Evolutionary conservation across 2,888 invertebrate species (phyloP).

Genomic region (Physocephala rufipes): DNA sequence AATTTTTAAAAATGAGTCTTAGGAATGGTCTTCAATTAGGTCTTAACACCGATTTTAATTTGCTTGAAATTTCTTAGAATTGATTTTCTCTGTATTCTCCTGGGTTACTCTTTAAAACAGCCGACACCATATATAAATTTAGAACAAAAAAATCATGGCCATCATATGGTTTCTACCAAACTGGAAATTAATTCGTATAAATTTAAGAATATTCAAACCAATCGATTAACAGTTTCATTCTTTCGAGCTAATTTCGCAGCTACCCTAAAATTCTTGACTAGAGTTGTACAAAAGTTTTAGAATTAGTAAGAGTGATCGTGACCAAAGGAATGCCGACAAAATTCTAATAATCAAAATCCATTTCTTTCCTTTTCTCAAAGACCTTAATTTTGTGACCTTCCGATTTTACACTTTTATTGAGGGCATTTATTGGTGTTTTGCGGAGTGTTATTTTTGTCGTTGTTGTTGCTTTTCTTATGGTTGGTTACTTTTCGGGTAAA

Average conservation of each 20-base stretch:
- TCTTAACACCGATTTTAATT: too few relatives aligned
- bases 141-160: not conserved
- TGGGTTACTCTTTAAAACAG: conserved; percentile 16
- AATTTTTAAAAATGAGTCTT: too few relatives aligned
- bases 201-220: not conserved
- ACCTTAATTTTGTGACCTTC: conserved; percentile 51
- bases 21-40: too few relatives aligned
- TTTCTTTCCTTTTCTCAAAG: conserved; percentile 26
- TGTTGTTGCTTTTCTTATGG: conserved; percentile 17
- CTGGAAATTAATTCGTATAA: conserved; percentile 30
- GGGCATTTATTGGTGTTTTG: conserved; percentile 36
- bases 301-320: not conserved
- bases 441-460: not conserved
- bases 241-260: conserved; percentile 5
- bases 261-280: not conserved
- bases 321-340: conserved; percentile 29
- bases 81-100: not conserved
- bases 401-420: conserved; percentile 50
- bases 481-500: conserved; percentile 33
- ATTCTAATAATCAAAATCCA: conserved; percentile 35
- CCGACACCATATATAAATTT: not conserved
- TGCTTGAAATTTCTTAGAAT: conserved; percentile 16
- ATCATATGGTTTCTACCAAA: not conserved
- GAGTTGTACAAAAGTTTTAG: not conserved
- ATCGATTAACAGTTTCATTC: conserved; percentile 35